Base-by-base conservation (phyloP, 1,140 invertebrate genomes). In the Psix sp. region DNA sequence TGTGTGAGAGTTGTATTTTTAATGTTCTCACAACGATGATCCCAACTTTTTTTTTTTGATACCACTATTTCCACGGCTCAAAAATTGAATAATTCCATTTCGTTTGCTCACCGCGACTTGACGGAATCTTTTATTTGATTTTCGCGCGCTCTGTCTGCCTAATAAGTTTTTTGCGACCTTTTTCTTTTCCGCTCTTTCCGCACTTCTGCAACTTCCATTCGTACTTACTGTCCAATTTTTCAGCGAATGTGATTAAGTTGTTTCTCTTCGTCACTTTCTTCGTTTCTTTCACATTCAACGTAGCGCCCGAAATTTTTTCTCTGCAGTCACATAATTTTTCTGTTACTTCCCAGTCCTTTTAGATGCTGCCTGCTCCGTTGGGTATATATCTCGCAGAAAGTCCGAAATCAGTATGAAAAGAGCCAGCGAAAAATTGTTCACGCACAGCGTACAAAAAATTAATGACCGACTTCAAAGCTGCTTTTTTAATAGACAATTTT, bases 141-240 rank as follows among this genome's bases (percentile, higher is more conserved):
- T 63, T 46, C 18, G 14, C 31, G 26, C 59, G 9, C 26, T 51
- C 31, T 39, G 31, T 63, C 48, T 52, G 45, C 15, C 39, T 38
- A 45, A 63, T 52, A 63, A 63, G 38, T 56, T 66, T 33, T 48
- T 56, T 49, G 11, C 51, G 26, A 29, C 10, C 20, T 66, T 46
- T 63, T 52, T 43, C 36, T 36, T 21, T 14, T 5, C 20, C 11
- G n/a, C 14, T 13, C 38, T 39, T 43, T 56, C 29, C n/a, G 24
- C 52, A 20, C 63, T 51, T 17, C 2, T 18, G 63, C 9, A 51
- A 49, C 51, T 66, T 54, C 33, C 42, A 48, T 56, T 49, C 62
- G 49, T 45, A 56, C 62, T 66, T 66, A 56, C 62, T 56, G 51
- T 67, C 52, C 63, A 67, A 67, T 67, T 67, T 67, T 67, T 67